Conservation (phyloP, 2,113 vertebrate genomes). For the Corvus hawaiiensis region DNA sequence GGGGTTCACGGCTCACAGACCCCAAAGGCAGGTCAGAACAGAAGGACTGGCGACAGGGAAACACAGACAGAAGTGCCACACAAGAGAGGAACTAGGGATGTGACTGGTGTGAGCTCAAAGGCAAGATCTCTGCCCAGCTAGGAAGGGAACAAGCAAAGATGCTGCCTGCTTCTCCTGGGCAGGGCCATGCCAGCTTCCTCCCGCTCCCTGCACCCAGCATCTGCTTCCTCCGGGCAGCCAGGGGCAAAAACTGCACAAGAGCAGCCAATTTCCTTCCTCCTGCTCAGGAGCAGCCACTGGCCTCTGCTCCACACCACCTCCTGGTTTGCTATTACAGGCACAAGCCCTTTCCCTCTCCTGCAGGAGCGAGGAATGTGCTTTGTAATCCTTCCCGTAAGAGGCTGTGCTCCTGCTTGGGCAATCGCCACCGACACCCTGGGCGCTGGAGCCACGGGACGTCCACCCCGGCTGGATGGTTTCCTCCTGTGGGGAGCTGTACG, state of each 20-base stretch:
- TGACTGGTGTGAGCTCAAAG: background rate
- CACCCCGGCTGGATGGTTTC: background rate
- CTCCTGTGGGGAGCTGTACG: background rate
- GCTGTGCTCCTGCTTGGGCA: background rate
- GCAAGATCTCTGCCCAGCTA: background rate
- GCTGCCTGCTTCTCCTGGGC: background rate
- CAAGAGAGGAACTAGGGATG: background rate
- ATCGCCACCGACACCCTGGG: background rate
- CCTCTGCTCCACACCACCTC: background rate
- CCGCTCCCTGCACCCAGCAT: background rate
- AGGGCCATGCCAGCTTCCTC: background rate
- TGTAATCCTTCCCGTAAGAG: background rate
- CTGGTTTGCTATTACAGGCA: background rate
- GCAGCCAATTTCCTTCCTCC: background rate
- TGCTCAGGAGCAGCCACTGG: background rate
- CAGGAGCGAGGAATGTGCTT: conserved; percentile 38
- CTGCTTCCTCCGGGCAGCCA: background rate
- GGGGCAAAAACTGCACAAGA: background rate
- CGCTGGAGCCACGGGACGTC: background rate
- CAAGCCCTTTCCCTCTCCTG: background rate
- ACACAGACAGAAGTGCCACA: background rate
- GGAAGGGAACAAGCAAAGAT: background rate
- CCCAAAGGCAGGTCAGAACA: background rate
- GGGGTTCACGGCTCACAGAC: background rate
- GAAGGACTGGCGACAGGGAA: background rate